Evolutionary conservation across 2,113 vertebrate genomes (phyloP).

Genomic region (Cettia cetti): DNA sequence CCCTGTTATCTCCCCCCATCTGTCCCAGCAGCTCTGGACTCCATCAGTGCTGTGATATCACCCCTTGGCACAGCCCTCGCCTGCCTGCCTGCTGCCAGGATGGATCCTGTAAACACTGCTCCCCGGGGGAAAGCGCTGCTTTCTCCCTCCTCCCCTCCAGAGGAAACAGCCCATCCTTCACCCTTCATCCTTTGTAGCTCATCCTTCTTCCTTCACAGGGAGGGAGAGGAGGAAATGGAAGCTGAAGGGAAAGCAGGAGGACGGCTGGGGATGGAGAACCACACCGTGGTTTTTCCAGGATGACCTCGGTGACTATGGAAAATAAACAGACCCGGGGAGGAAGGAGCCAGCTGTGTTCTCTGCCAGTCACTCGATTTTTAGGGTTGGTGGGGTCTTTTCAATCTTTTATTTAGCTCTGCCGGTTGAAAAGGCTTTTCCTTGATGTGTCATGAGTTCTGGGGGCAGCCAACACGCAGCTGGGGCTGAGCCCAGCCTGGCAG

Average conservation of each 20-base stretch:
- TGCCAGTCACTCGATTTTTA: neutral
- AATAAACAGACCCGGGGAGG: neutral
- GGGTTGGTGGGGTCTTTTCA: neutral
- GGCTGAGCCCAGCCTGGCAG: neutral
- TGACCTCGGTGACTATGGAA: neutral
- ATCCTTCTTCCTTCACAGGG: neutral
- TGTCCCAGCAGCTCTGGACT: neutral
- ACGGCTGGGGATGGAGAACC: neutral
- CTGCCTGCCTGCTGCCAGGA: neutral
- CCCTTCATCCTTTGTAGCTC: neutral
- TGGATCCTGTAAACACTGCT: neutral
- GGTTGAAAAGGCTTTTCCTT: neutral
- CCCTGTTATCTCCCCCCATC: neutral
- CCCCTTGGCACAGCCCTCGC: neutral
- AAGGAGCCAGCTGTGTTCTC: neutral
- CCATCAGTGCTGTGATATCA: neutral
- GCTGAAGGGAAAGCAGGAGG: neutral
- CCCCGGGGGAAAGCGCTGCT: neutral
- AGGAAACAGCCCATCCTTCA: neutral
- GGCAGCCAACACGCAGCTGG: neutral
- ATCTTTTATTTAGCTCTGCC: neutral
- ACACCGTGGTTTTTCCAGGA: fast-evolving
- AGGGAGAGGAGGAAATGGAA: neutral
- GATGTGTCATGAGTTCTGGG: neutral
- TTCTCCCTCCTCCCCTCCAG: neutral